phyloP scores from a whole-genome alignment of 2,113 vertebrate species.

The Silurus meridionalis region DNA sequence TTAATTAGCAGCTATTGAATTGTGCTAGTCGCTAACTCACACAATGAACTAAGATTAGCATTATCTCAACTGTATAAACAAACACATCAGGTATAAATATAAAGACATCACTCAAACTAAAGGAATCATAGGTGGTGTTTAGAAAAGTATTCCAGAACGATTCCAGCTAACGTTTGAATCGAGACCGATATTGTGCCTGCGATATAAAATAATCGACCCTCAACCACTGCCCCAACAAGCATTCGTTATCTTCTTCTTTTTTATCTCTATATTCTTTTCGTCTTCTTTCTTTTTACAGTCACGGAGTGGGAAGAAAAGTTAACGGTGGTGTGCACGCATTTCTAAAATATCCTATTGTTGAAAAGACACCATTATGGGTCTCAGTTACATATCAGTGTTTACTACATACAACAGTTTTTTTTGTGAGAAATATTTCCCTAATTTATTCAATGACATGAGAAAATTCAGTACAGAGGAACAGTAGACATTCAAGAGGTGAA shows the following conservation, averaged over 20 bases:
- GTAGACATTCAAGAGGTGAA: too few species aligned
- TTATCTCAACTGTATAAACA: slow-evolving; percentile 2
- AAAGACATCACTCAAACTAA: not conserved
- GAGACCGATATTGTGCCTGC: not conserved
- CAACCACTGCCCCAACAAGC: not conserved
- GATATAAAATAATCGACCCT: not conserved
- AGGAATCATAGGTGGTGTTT: not conserved
- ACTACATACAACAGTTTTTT: too few species aligned
- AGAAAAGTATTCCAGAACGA: not conserved
- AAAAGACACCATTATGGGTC: too few species aligned
- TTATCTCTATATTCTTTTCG: too few species aligned
- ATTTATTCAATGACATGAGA: too few species aligned
- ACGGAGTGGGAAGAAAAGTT: not conserved
- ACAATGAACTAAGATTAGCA: not conserved
- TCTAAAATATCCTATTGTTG: not conserved
- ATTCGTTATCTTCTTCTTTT: not conserved
- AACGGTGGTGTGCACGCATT: not conserved
- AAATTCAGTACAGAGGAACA: too few species aligned
- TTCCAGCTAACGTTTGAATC: not conserved
- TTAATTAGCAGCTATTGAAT: slow-evolving; percentile 1
- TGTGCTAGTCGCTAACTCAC: not conserved
- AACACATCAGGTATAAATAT: not conserved
- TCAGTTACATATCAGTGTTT: too few species aligned
- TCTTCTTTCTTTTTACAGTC: not conserved
- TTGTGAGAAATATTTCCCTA: too few species aligned